phyloP scores from a whole-genome alignment of 64 coral and sea anemone species.

The Stichodactyla mertensii region DNA sequence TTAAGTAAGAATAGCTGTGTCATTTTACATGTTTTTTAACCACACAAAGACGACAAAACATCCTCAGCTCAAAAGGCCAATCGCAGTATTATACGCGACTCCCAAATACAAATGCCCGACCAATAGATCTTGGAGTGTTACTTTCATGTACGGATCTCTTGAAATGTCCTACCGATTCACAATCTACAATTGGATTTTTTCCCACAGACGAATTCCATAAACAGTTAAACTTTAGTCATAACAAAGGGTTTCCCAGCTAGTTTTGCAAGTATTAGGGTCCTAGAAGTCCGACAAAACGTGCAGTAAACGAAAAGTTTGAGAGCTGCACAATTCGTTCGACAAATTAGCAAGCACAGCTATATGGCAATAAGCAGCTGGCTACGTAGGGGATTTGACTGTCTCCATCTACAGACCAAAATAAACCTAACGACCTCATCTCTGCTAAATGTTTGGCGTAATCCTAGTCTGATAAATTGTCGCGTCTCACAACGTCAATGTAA shows the following conservation, averaged over 20 bases:
- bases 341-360: conserved; percentile 15
- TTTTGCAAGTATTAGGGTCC: neutral
- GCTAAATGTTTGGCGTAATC: conserved; percentile 14
- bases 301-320: neutral
- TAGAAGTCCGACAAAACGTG: neutral
- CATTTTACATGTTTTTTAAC: conserved; percentile 6
- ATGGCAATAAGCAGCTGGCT: conserved; percentile 9
- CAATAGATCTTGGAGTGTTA: neutral
- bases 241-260: neutral
- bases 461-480: neutral
- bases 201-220: neutral
- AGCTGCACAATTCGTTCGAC: neutral
- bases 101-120: neutral
- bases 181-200: neutral
- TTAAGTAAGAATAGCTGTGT: neutral
- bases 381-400: neutral
- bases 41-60: neutral
- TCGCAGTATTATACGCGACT: neutral
- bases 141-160: neutral
- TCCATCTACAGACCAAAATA: neutral
- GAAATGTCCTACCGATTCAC: neutral
- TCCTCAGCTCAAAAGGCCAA: conserved; percentile 9
- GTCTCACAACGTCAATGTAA: neutral
- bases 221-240: conserved; percentile 18
- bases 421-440: conserved; percentile 1